Evolutionary conservation across 2,797 vertebrate genomes (phyloP).

Genomic region (Tokudaia tokunoshimensis): DNA sequence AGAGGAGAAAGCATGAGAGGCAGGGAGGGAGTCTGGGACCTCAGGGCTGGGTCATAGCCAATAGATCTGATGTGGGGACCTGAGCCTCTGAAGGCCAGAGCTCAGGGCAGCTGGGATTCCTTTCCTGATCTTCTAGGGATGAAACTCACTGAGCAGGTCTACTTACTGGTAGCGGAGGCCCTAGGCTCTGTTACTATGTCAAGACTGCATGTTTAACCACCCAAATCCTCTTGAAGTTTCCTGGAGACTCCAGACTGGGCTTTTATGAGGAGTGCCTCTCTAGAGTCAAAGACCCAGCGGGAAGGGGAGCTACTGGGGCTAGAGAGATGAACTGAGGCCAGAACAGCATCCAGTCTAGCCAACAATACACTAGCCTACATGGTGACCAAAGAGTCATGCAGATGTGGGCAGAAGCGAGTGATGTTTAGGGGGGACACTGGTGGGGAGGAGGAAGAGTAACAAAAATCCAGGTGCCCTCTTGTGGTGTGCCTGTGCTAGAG

Average conservation of each 20-base stretch:
- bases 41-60: not conserved
- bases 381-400: not conserved
- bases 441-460: too few species aligned
- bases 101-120: not conserved
- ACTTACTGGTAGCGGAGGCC: not conserved
- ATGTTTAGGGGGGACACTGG: not conserved
- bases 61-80: not conserved
- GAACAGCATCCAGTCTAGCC: not conserved
- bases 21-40: rapidly evolving
- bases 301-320: too few species aligned
- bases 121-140: too few species aligned
- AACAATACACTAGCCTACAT: not conserved
- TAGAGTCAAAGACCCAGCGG: not conserved
- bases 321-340: not conserved
- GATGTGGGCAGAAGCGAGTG: not conserved
- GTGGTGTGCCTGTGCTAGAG: not conserved
- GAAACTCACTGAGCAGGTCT: not conserved
- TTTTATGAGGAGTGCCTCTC: not conserved
- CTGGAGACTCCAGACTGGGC: not conserved
- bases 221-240: not conserved
- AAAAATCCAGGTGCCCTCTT: not conserved
- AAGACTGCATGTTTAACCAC: not conserved
- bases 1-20: not conserved
- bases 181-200: not conserved
- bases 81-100: not conserved